Evolutionary conservation across 1,140 invertebrate species (phyloP).

Genomic region (Caligus rogercresseyi): DNA sequence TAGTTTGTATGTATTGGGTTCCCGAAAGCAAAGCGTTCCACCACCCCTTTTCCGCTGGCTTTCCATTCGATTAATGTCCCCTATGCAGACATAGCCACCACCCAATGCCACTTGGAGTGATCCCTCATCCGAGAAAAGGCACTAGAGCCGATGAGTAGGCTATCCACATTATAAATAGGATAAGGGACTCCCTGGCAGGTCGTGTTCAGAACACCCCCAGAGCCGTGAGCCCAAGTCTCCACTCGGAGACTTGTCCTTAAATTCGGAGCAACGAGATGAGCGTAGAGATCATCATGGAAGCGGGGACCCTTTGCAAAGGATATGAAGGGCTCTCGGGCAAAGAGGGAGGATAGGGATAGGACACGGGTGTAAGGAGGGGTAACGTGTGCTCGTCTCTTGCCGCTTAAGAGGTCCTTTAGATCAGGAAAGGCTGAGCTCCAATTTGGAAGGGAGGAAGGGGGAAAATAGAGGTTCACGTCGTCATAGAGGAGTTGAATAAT

Average conservation of each 20-base stretch:
- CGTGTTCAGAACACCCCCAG: conserved; percentile 39
- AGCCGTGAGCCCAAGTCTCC: conserved; percentile 73
- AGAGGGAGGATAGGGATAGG: conserved; percentile 37
- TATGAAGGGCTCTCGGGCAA: conserved; percentile 39
- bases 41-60: conserved; percentile 57
- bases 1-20: conserved; percentile 34
- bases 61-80: conserved; percentile 72
- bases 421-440: not conserved
- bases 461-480: not conserved
- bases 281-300: conserved; percentile 63
- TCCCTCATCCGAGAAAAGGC: conserved; percentile 54
- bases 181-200: conserved; percentile 32
- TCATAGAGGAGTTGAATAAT: not conserved
- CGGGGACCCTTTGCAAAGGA: conserved; percentile 59
- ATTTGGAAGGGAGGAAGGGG: not conserved
- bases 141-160: conserved; percentile 24
- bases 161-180: not conserved
- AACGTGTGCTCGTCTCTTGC: not conserved
- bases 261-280: conserved; percentile 51
- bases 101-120: conserved; percentile 71
- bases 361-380: not conserved
- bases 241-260: conserved; percentile 49
- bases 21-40: conserved; percentile 54
- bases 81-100: conserved; percentile 58
- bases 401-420: not conserved